phyloP scores from a whole-genome alignment of 2,113 vertebrate species.

The Hippocampus mohnikei region DNA sequence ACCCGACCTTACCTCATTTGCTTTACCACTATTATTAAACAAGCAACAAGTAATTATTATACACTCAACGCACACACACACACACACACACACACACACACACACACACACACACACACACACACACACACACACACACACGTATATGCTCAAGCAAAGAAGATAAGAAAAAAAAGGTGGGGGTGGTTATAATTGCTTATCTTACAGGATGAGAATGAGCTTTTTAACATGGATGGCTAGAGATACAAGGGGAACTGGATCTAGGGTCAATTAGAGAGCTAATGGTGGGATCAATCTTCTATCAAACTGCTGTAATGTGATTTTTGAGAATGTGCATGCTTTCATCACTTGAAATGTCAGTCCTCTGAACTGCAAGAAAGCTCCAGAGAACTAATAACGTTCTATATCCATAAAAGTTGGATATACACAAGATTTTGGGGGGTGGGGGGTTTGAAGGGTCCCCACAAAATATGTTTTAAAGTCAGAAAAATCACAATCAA shows the following conservation, averaged over 20 bases:
- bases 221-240: conserved; percentile 13
- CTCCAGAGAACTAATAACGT: background rate
- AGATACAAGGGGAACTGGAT: conserved; percentile 7
- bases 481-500: no score
- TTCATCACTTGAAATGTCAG: conserved; percentile 26
- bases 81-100: no score
- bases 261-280: conserved; percentile 8
- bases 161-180: conserved; percentile 3
- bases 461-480: no score
- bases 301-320: conserved; percentile 11
- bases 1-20: conserved; percentile 38
- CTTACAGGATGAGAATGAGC: conserved; percentile 13
- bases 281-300: conserved; percentile 17
- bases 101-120: background rate
- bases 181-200: conserved; percentile 23
- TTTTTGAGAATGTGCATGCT: conserved; percentile 10
- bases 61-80: background rate
- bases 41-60: conserved; percentile 43
- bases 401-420: no score
- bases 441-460: no score
- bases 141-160: background rate
- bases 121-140: background rate
- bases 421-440: no score
- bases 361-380: conserved; percentile 1
- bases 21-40: conserved; percentile 41